Evolutionary conservation across 1,140 invertebrate genomes (phyloP).

Genomic region (Ips typographus): DNA sequence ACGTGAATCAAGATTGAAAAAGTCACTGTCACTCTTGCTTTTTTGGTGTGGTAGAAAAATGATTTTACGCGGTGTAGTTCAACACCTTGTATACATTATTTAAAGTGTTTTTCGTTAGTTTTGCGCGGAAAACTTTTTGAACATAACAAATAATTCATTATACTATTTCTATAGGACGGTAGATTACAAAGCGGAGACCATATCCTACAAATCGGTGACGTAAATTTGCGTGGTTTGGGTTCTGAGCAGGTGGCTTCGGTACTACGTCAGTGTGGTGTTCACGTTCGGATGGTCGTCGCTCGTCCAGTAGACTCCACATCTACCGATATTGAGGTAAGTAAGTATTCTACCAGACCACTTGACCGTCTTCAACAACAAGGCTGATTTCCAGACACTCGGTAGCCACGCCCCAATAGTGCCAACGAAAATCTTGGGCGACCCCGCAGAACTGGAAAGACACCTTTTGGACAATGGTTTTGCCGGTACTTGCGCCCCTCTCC

Average conservation of each 20-base stretch:
- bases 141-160: too few relatives aligned
- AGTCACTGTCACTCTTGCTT: too few relatives aligned
- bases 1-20: too few relatives aligned
- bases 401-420: slow-evolving; percentile 80
- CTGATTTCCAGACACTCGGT: slow-evolving; percentile 60
- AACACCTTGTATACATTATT: too few relatives aligned
- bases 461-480: slow-evolving; percentile 68
- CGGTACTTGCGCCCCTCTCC: slow-evolving; percentile 50
- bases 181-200: slow-evolving; percentile 84
- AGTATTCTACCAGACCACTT: background rate
- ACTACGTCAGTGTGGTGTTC: slow-evolving; percentile 77
- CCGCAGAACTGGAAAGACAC: slow-evolving; percentile 70
- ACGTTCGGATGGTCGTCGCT: slow-evolving; percentile 82
- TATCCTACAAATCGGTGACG: slow-evolving; percentile 85
- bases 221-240: slow-evolving; percentile 82
- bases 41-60: too few relatives aligned
- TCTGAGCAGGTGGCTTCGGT: slow-evolving; percentile 89
- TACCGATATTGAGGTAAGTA: slow-evolving; percentile 55
- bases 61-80: too few relatives aligned
- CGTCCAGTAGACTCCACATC: slow-evolving; percentile 66
- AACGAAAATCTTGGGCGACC: slow-evolving; percentile 73
- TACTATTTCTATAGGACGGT: slow-evolving; percentile 64
- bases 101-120: too few relatives aligned
- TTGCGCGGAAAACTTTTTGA: too few relatives aligned
- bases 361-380: too few relatives aligned